Evolutionary conservation across 1,140 invertebrate species (phyloP).

Genomic region (Diuraphis noxia): DNA sequence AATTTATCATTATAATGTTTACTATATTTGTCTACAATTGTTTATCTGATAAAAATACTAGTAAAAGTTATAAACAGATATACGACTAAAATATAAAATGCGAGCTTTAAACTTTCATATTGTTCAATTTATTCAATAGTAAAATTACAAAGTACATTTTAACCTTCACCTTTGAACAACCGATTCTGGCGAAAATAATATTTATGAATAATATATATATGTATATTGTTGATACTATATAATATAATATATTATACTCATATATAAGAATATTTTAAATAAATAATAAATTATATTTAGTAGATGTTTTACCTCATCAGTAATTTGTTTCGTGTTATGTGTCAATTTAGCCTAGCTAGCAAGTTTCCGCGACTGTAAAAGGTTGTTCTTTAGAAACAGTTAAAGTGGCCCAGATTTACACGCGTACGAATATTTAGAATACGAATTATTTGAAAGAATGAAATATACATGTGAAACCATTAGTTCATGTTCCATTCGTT

Average conservation of each 20-base stretch:
- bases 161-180: slow-evolving; percentile 30
- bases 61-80: neutral
- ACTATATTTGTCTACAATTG: neutral
- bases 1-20: neutral
- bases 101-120: neutral
- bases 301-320: neutral
- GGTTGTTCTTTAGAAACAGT: neutral
- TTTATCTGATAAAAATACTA: neutral
- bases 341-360: neutral
- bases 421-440: neutral
- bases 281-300: neutral
- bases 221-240: neutral
- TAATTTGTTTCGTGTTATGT: slow-evolving; percentile 29
- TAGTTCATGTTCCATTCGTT: neutral
- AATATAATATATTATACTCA: neutral
- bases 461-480: neutral
- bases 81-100: neutral
- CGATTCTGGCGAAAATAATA: neutral
- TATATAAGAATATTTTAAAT: neutral
- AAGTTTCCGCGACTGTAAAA: neutral
- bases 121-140: neutral
- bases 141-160: neutral
- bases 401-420: neutral
- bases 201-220: neutral
- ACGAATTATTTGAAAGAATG: neutral